Base-by-base conservation (phyloP, 2,888 invertebrate species). In the Lasioglossum oenotherae region DNA sequence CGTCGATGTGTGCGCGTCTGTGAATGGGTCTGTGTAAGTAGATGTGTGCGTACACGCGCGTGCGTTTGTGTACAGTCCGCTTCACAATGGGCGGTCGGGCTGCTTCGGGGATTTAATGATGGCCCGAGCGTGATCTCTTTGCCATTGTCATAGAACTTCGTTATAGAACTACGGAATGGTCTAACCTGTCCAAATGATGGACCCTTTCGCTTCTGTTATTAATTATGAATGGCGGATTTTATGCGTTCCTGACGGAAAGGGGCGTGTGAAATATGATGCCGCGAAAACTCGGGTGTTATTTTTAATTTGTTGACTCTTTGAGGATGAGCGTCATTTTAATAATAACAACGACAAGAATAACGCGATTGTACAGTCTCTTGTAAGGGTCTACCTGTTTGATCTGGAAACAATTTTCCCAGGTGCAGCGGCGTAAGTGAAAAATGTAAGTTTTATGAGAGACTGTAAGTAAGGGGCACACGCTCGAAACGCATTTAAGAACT, bases 21-120 rank as follows among this genome's bases (percentile, higher is more conserved):
- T 74, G 79, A 57, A n/a, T n/a, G n/a, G 6, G 27, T 60, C 14
- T 14, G 27, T 14, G 4, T 1, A 60, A 2, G 27, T 60, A 1
- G n/a, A 1, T 27, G 74, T 72, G 79, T 46, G 82, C 77, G 57
- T 53, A 82, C 46, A 46, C 46, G 16, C 78, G 57, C 75, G 75
- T 53, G 57, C 74, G 72, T 81, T 64, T 80, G 77, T 82, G 74
- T 81, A 87, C 77, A 12, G 84, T 69, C 44, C 46, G 84, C 38
- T 75, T 10, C 75, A 84, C 72, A 64, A 74, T 53, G 60, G 41
- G 46, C 38, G 84, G 60, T 10, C 44, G 16, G 14, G 14, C 6
- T 35, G 27, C 31, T 38, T 16, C 49, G 5, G 35, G 23, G 38
- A 38, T 71, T 38, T 38, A 71, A 38, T 41, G 38, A 71, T 14